These are phyloP conservation scores for Synergus laeviventris DNA, from an alignment of 2,888 invertebrate species.

Conservation along the genomic window DNA sequence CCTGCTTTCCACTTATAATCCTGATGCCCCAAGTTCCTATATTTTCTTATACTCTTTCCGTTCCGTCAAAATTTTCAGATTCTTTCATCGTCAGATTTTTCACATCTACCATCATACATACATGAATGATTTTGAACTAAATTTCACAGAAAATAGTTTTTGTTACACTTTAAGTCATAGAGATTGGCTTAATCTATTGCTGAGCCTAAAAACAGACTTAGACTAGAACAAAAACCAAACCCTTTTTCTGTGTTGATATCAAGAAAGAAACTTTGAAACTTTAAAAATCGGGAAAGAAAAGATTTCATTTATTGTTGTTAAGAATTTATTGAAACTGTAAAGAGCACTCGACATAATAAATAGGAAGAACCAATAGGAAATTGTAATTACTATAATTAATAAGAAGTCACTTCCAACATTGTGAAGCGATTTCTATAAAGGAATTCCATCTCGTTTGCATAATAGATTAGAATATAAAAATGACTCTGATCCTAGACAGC, in stretches of 20 bases:
- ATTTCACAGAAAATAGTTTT: too few species aligned
- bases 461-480: slow-evolving; percentile 43
- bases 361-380: too few species aligned
- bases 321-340: too few species aligned
- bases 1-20: slow-evolving; percentile 10
- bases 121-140: background rate
- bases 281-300: background rate
- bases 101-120: background rate
- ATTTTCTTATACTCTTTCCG: slow-evolving; percentile 16
- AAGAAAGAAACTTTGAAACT: background rate
- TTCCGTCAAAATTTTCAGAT: background rate
- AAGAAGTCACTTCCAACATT: slow-evolving; percentile 8
- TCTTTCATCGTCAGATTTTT: slow-evolving; percentile 17
- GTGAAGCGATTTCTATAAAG: slow-evolving; percentile 6
- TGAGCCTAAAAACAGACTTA: too few species aligned
- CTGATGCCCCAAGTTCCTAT: background rate
- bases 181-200: too few species aligned
- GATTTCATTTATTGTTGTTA: too few species aligned
- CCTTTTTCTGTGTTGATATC: too few species aligned
- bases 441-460: slow-evolving; percentile 30
- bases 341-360: too few species aligned
- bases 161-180: too few species aligned
- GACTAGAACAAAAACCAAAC: too few species aligned
- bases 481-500: slow-evolving; percentile 61
- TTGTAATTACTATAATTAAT: background rate